Evolutionary conservation across 2,888 invertebrate species (phyloP).

Genomic region (Camptogramma bilineatum): DNA sequence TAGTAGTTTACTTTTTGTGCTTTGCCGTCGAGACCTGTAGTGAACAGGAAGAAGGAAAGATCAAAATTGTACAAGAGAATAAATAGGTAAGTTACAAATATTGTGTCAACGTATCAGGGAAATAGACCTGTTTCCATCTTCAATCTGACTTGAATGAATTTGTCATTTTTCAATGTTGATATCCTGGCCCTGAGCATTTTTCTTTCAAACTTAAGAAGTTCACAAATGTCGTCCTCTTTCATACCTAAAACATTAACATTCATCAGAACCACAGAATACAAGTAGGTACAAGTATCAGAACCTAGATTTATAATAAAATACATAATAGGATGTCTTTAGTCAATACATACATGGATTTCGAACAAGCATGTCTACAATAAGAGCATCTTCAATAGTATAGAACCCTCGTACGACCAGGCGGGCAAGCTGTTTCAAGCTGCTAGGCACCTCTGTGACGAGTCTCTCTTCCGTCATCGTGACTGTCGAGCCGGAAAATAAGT

Average conservation of each 20-base stretch:
- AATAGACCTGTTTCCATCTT: constrained; percentile 95
- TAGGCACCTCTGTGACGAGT: constrained; percentile 96
- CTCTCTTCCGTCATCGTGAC: constrained; percentile 87
- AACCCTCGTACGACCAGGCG: constrained; percentile 96
- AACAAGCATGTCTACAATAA: constrained; percentile 98
- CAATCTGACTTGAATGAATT: constrained; percentile 95
- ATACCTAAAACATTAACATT: constrained; percentile 83
- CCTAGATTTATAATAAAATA: neutral
- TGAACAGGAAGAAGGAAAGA: neutral
- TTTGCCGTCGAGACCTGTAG: constrained; percentile 91
- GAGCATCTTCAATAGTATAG: constrained; percentile 96
- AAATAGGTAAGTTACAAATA: neutral
- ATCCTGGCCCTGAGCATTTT: constrained; percentile 96
- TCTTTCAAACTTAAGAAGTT: constrained; percentile 95
- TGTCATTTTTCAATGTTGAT: constrained; percentile 94
- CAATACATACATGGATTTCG: constrained; percentile 94
- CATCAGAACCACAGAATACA: neutral
- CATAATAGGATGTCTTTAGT: neutral
- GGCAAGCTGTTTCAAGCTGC: constrained; percentile 95
- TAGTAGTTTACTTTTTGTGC: constrained; percentile 98
- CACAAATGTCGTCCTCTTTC: constrained; percentile 96
- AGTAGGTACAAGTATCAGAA: constrained; percentile 4
- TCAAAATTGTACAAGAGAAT: neutral
- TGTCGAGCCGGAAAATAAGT: constrained; percentile 17
- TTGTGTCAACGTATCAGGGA: neutral